Evolutionary conservation across 2,113 vertebrate genomes (phyloP).

Genomic region (Orcinus orca): DNA sequence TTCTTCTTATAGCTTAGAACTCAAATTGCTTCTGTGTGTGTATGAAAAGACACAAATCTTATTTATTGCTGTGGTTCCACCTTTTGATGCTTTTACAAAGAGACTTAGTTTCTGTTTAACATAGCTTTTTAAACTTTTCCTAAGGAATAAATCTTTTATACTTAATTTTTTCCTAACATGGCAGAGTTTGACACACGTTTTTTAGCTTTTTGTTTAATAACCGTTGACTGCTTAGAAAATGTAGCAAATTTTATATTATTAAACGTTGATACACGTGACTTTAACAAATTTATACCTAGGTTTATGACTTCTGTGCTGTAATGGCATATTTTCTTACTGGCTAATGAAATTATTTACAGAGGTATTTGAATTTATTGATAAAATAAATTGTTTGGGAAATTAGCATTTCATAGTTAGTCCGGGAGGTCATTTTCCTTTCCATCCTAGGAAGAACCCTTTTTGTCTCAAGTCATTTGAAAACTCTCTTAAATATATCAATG

Average conservation of each 20-base stretch:
- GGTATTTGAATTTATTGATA: constrained; percentile 22
- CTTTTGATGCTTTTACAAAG: constrained; percentile 7
- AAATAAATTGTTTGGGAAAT: constrained; percentile 23
- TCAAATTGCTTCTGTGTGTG: not conserved
- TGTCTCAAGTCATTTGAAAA: not conserved
- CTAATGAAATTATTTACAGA: not conserved
- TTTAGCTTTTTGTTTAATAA: constrained; percentile 21
- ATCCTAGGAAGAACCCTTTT: not conserved
- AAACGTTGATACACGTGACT: not conserved
- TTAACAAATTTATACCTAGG: not conserved
- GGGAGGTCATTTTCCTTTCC: not conserved
- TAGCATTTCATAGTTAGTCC: not conserved
- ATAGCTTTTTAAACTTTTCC: constrained; percentile 22
- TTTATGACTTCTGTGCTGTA: not conserved
- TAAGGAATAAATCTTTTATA: not conserved
- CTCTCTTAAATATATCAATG: not conserved
- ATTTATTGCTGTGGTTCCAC: not conserved
- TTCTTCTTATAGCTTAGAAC: not conserved
- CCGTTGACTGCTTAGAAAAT: not conserved
- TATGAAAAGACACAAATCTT: not conserved
- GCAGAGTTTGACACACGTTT: not conserved
- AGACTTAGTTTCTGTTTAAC: not conserved
- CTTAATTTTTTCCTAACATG: not conserved
- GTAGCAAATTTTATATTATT: not conserved
- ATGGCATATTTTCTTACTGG: not conserved